These are phyloP conservation scores for Catagonus wagneri DNA, from an alignment of 2,113 vertebrate genomes.

Conservation along the genomic window DNA sequence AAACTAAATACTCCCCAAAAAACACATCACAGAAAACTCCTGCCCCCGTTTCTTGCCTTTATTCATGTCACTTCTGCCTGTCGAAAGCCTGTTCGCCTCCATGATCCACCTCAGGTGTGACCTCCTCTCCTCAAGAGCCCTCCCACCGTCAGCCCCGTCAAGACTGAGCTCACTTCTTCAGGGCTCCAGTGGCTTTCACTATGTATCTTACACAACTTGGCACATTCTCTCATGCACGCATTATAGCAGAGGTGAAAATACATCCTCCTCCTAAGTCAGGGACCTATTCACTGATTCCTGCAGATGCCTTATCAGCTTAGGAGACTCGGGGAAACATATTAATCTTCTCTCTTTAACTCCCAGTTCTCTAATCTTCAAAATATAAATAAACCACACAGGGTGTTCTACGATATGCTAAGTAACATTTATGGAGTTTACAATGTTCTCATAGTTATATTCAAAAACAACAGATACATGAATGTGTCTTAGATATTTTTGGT, in stretches of 20 bases:
- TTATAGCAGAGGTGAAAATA: background rate
- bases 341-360: background rate
- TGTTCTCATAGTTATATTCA: background rate
- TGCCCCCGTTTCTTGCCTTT: fast-evolving
- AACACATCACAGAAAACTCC: background rate
- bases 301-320: fast-evolving
- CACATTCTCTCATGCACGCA: background rate
- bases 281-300: background rate
- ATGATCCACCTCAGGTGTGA: fast-evolving
- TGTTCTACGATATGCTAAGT: background rate
- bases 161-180: background rate
- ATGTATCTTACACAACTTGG: fast-evolving
- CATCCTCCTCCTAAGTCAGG: background rate
- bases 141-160: fast-evolving
- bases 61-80: too few species aligned
- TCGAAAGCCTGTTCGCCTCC: background rate
- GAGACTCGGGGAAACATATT: background rate
- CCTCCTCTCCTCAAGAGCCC: background rate
- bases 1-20: background rate
- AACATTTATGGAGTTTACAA: background rate
- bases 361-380: background rate
- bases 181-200: background rate
- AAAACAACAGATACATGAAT: background rate
- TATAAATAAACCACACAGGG: background rate
- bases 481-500: background rate